Conservation (phyloP, 2,888 invertebrate genomes). For the Caenorhabditis doughertyi region DNA sequence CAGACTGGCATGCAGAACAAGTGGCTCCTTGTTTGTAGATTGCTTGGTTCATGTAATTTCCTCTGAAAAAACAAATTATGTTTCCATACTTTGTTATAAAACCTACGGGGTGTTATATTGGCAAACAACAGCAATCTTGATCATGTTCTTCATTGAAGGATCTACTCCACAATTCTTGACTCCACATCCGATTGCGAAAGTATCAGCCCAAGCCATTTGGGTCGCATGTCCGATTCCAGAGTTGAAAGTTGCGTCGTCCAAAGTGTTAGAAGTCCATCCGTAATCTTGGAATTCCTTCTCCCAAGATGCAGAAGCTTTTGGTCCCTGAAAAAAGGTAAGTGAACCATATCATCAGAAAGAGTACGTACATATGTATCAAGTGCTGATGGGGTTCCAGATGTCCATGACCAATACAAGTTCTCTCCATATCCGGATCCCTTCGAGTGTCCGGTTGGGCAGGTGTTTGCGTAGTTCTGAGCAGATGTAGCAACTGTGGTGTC, state of each 20-base stretch:
- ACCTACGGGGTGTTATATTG: slow-evolving; percentile 35
- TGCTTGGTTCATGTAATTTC: slow-evolving; percentile 26
- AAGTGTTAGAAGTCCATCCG: slow-evolving; percentile 53
- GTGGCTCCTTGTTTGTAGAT: slow-evolving; percentile 18
- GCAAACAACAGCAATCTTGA: slow-evolving; percentile 27
- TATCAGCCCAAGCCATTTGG: slow-evolving; percentile 62
- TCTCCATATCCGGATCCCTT: slow-evolving; percentile 30
- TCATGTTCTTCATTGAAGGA: slow-evolving; percentile 4
- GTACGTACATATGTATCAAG: background rate
- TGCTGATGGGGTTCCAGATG: background rate
- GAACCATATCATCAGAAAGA: background rate
- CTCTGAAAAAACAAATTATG: slow-evolving; percentile 8
- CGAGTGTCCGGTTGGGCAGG: slow-evolving; percentile 42
- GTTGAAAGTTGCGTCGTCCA: slow-evolving; percentile 25
- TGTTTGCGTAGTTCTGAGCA: slow-evolving; percentile 30
- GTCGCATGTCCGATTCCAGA: slow-evolving; percentile 63
- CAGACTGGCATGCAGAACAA: slow-evolving; percentile 26
- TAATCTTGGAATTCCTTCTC: slow-evolving; percentile 51
- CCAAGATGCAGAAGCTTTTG: slow-evolving; percentile 37
- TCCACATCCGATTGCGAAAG: slow-evolving; percentile 60
- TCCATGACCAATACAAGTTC: slow-evolving; percentile 38
- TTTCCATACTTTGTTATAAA: background rate
- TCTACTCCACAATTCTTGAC: slow-evolving; percentile 42
- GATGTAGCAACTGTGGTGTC: slow-evolving; percentile 18
- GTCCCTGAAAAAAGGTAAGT: background rate